A percentile compares a stretch with the other conserved stretches of the same genome.
Conservation (phyloP, 2,888 invertebrate genomes). For the Onthophagus sagittarius region DNA sequence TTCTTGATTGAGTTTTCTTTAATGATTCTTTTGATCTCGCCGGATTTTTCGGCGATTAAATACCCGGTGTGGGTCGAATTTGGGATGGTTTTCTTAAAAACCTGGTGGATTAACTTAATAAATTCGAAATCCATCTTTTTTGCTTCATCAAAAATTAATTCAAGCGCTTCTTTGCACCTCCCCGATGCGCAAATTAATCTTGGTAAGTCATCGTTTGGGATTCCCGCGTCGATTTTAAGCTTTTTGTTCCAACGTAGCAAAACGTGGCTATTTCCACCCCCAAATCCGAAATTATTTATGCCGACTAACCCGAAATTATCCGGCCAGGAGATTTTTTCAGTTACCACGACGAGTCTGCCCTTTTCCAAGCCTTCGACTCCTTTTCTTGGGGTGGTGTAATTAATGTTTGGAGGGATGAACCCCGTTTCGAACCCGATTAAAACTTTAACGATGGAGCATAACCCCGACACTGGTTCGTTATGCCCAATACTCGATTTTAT, state of each 20-base stretch:
- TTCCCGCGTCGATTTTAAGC: constrained; percentile 59
- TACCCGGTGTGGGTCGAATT: neutral
- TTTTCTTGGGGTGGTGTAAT: constrained; percentile 55
- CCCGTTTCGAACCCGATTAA: constrained; percentile 69
- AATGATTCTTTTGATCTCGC: constrained; percentile 2
- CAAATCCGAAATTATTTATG: constrained; percentile 88
- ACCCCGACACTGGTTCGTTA: constrained; percentile 80
- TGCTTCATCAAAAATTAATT: constrained; percentile 59
- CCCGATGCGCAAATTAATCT: constrained; percentile 72
- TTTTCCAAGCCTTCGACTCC: constrained; percentile 60
- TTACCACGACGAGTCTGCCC: constrained; percentile 67
- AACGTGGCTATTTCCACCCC: constrained; percentile 78
- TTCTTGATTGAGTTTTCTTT: neutral
- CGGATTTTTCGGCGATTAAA: neutral
- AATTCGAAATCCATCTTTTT: constrained; percentile 42
- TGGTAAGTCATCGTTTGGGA: constrained; percentile 62
- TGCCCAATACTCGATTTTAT: constrained; percentile 95
- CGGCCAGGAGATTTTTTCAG: constrained; percentile 63
- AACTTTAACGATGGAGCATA: constrained; percentile 79
- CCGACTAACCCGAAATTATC: constrained; percentile 69
- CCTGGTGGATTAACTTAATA: constrained; percentile 35
- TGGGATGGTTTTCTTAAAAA: neutral
- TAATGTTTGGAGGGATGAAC: constrained; percentile 79
- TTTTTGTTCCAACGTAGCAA: constrained; percentile 59
- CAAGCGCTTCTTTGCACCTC: constrained; percentile 71